Base-by-base conservation (phyloP, 2,797 vertebrate genomes). In the Pyrocephalus nanus region DNA sequence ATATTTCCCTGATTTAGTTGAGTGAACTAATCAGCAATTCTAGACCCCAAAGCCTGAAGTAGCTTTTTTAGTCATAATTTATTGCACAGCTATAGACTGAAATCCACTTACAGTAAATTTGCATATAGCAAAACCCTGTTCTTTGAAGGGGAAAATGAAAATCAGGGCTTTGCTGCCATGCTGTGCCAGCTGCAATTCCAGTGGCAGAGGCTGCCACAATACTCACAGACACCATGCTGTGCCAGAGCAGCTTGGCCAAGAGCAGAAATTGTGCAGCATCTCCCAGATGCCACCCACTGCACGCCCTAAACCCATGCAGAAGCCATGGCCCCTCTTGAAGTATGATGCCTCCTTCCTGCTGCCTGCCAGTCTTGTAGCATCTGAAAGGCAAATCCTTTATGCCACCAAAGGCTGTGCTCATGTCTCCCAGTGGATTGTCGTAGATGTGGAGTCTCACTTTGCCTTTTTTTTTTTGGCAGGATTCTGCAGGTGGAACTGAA, bases 401-500 rank as follows among this genome's bases (percentile, higher is more conserved):
- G 69, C 66, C 60, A 77, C 34, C 32, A 43, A 34, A 62, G 23
- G 15, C 54, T 38, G 32, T 58, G 61, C 30, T 50, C 0, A 26
- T 83, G 25, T 78, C 54, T 78, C 32, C 58, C 26, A 27, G 29
- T 25, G 22, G 47, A 9, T 43, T 29, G 62, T 70, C 40, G 32
- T 73, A 71, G 70, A 14, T 72, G 29, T 48, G 73, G 64, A 91
- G 85, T 81, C 87, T 95, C 47, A 78, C 85, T 25, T 66, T 72
- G 23, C 60, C 19, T 62, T 95, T 25, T 83, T 45, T 45, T 87
- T 96, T 50, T 54, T 36, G 89, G 42, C 92, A 98, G 98, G 98
- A 98, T 88, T 96, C 97, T 73, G 96, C 92, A 42, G 95, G 96
- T 64, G 98, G 96, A 95, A 80, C 96, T 23, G 98, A 98, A 96